phyloP scores from a whole-genome alignment of 1,140 invertebrate genomes.

The Scaptomyza montana region DNA sequence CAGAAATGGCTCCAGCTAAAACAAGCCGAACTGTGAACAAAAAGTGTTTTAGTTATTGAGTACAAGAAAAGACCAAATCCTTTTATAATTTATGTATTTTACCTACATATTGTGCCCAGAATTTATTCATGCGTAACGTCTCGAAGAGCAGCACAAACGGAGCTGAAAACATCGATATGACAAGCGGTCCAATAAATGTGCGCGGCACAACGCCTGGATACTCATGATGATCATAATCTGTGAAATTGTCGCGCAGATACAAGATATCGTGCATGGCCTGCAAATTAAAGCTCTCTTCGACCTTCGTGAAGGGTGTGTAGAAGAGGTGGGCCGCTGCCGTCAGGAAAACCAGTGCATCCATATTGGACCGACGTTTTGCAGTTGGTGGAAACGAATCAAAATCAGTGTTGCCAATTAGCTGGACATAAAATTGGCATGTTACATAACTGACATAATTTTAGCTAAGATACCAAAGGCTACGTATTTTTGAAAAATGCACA shows the following conservation, averaged over 20 bases:
- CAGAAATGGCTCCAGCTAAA: constrained; percentile 90
- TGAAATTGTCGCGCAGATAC: constrained; percentile 92
- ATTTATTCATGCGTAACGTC: constrained; percentile 91
- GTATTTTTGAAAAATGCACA: constrained; percentile 36
- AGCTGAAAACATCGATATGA: constrained; percentile 91
- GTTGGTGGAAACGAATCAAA: constrained; percentile 7
- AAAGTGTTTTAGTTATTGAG: neutral
- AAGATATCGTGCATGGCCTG: constrained; percentile 99
- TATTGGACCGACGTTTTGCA: constrained; percentile 38
- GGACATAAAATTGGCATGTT: constrained; percentile 38
- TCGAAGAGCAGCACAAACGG: constrained; percentile 90
- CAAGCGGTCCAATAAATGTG: constrained; percentile 96
- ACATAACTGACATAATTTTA: constrained; percentile 64
- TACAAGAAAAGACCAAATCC: neutral
- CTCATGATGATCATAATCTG: constrained; percentile 98
- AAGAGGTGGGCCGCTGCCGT: constrained; percentile 91
- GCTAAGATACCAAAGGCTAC: constrained; percentile 34
- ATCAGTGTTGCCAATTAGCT: constrained; percentile 21
- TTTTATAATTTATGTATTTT: constrained; percentile 81
- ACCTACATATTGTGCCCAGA: constrained; percentile 96
- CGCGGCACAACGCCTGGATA: constrained; percentile 99
- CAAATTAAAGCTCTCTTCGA: constrained; percentile 99
- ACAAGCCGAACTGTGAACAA: constrained; percentile 91
- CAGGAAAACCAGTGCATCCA: constrained; percentile 85
- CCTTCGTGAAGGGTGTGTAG: constrained; percentile 98